These are phyloP conservation scores for Eugnorisma glareosa DNA, from an alignment of 2,888 invertebrate genomes.

Conservation along the genomic window DNA sequence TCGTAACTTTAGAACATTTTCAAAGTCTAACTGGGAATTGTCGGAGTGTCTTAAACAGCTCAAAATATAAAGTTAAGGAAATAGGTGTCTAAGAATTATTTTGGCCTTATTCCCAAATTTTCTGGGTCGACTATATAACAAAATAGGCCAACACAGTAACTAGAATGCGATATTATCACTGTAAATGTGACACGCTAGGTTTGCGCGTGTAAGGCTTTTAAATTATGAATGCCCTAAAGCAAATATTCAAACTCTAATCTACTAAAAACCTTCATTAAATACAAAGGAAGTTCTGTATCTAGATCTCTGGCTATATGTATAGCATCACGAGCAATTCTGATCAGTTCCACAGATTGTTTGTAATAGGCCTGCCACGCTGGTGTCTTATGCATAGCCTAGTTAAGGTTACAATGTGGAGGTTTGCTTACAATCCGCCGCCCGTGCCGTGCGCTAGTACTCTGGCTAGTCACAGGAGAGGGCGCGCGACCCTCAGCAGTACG, in stretches of 20 bases:
- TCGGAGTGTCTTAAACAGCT: constrained; percentile 18
- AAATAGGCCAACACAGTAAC: constrained; percentile 28
- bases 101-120: constrained; percentile 44
- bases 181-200: background rate
- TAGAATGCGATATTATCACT: constrained; percentile 21
- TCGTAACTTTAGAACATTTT: constrained; percentile 26
- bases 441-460: constrained; percentile 86
- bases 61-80: constrained; percentile 30
- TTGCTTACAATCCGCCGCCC: constrained; percentile 89
- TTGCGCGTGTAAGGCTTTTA: background rate
- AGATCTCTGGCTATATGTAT: constrained; percentile 4
- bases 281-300: background rate
- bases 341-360: background rate
- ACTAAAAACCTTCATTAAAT: background rate
- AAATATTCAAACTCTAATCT: background rate
- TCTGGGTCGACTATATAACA: constrained; percentile 40
- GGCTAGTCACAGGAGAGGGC: constrained; percentile 89
- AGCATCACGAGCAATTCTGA: background rate
- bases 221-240: background rate
- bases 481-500: constrained; percentile 82
- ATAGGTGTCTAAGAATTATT: constrained; percentile 22
- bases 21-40: constrained; percentile 2
- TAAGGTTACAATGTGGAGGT: background rate
- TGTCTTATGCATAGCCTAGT: constrained; percentile 1
- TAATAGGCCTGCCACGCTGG: background rate